phyloP scores from a whole-genome alignment of 2,113 vertebrate species.

The Scomber japonicus region DNA sequence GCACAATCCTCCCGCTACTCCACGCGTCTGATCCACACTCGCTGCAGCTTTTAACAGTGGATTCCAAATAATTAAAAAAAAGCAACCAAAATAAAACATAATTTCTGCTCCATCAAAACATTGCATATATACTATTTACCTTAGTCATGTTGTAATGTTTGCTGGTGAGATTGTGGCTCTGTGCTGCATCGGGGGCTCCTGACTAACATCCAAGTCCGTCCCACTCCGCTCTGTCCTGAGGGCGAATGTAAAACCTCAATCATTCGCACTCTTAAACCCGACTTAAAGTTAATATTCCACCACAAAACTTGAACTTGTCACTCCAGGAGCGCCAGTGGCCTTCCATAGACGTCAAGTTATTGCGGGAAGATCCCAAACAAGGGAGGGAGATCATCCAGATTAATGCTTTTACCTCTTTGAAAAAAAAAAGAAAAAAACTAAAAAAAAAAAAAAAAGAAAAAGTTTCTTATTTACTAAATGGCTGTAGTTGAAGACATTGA shows the following conservation, averaged over 20 bases:
- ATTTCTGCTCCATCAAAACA: neutral
- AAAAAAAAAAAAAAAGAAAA: no score
- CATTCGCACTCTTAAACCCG: conserved; percentile 9
- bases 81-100: neutral
- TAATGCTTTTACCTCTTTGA: neutral
- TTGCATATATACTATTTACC: conserved; percentile 20
- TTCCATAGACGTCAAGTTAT: neutral
- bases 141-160: conserved; percentile 63
- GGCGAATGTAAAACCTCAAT: neutral
- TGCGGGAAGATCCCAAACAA: neutral
- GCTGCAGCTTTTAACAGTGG: neutral
- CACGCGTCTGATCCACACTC: neutral
- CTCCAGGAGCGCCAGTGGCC: neutral
- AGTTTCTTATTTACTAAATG: neutral
- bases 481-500: no score
- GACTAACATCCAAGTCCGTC: conserved; percentile 67
- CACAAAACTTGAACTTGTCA: conserved; percentile 2
- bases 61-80: neutral
- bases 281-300: conserved; percentile 78
- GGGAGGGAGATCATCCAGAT: neutral
- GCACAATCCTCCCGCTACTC: neutral
- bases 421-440: no score
- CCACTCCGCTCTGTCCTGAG: conserved; percentile 29
- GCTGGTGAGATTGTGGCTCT: neutral
- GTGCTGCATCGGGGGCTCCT: conserved; percentile 4